Evolutionary conservation across 2,113 vertebrate species (phyloP), one percentile per base, ranked within the genome.

Genomic region (Sylvicapra grimmia): DNA sequence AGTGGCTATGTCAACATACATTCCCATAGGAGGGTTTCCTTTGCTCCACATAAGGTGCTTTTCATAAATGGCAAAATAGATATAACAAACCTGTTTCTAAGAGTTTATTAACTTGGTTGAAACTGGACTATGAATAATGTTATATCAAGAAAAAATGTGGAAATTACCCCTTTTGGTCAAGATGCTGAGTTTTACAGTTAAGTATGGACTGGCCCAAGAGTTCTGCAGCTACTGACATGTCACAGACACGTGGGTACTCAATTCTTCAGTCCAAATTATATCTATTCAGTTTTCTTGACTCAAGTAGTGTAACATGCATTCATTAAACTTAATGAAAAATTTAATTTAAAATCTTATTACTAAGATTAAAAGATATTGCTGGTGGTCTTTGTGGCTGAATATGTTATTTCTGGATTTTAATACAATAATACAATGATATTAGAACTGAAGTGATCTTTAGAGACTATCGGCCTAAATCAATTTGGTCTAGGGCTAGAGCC

Each of bases 271-370:
- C 65, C 85, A 93, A 83, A 53, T 84, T 27, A 53, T 68, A 2
- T 92, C 29, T 75, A 31, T 82, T 92, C 18, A 75, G 1, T 51
- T 86, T 96, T 95, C 31, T 94, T 90, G 36, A 96, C 54, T 92
- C 65, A 53, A 95, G 21, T 65, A 84, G 44, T 90, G 51, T 80
- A 59, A 59, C 36, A 54, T 36, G 15, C 12, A 94, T 89, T 98
- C 65, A 89, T 96, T 92, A 89, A 87, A 77, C 31, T 75, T 86
- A 79, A 95, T 94, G 54, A 97, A 94, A 94, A 51, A 27, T 79
- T 92, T 75, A 91, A 96, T 87, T 72, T 6, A 80, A 79, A 59
- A 82, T 54, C 25, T 2, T 58, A 19, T 92, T 79, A 89, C 58
- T 65, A 90, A 82, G 59, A 89, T 96, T 47, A 82, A 88, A 92